Conservation (phyloP, 2,113 vertebrate species). For the Festucalex cinctus region DNA sequence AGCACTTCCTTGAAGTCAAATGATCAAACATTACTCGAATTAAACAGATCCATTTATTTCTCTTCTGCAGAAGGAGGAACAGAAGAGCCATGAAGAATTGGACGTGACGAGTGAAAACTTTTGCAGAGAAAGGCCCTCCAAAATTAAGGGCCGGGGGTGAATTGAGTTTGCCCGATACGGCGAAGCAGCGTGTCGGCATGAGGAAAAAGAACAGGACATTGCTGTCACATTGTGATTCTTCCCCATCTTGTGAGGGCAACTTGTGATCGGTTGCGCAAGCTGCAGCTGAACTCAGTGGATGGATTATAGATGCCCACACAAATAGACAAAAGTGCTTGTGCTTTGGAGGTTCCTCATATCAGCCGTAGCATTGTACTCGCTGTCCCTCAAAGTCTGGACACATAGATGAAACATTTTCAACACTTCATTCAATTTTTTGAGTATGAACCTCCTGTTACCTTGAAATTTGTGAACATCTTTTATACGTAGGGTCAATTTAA, state of each 20-base stretch:
- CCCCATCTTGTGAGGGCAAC: conserved; percentile 64
- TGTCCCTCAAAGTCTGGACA: not conserved
- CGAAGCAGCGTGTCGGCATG: not conserved
- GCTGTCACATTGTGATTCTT: conserved; percentile 34
- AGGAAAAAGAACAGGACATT: conserved; percentile 29
- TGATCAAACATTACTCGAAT: no score
- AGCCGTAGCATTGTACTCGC: not conserved
- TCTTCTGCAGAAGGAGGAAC: no score
- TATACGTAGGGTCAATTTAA: not conserved
- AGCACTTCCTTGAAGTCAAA: no score
- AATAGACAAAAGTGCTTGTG: not conserved
- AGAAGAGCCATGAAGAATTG: no score
- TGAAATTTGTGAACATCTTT: not conserved
- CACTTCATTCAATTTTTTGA: not conserved
- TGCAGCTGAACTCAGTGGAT: conserved; percentile 28
- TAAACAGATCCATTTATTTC: no score
- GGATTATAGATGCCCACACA: conserved; percentile 26
- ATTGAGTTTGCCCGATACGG: conserved; percentile 23
- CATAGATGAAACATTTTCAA: not conserved
- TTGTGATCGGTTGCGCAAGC: conserved; percentile 57
- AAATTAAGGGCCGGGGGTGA: not conserved
- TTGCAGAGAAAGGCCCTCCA: not conserved
- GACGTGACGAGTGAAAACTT: not conserved
- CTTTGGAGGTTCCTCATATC: conserved; percentile 4
- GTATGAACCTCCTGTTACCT: not conserved